phyloP scores from a whole-genome alignment of 2,888 invertebrate genomes.

The Ormyrus rosae region DNA sequence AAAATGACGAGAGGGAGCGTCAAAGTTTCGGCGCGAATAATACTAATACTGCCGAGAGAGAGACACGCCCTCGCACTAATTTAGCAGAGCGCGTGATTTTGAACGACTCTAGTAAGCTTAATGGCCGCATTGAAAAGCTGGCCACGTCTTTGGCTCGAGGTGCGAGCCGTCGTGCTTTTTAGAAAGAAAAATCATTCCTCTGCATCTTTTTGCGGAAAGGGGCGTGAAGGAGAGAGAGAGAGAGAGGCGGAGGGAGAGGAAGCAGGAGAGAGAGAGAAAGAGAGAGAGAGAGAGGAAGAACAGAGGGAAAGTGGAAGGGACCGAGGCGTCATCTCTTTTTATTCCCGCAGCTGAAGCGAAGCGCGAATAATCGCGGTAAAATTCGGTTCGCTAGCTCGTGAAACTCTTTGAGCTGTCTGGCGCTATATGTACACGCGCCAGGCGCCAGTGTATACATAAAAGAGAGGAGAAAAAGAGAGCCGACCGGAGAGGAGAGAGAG shows the following conservation, averaged over 20 bases:
- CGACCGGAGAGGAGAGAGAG: no score
- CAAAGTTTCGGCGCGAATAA: no score
- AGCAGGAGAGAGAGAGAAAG: no score
- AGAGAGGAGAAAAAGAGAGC: background rate
- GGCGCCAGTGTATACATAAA: slow-evolving; percentile 11
- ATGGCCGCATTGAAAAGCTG: no score
- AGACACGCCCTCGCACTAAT: background rate
- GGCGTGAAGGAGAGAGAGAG: background rate
- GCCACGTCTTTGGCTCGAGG: no score
- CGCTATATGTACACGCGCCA: background rate
- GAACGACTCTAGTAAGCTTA: background rate
- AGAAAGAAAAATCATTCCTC: background rate
- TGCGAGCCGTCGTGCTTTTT: no score
- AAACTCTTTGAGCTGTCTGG: slow-evolving; percentile 51
- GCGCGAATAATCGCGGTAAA: slow-evolving; percentile 49
- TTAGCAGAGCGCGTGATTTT: background rate
- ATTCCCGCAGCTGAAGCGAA: slow-evolving; percentile 36
- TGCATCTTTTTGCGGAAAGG: background rate
- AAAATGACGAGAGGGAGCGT: no score
- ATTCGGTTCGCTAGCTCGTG: slow-evolving; percentile 57
- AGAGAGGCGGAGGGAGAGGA: no score
- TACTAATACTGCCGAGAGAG: no score
- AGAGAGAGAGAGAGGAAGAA: no score
- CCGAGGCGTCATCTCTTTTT: slow-evolving; percentile 29
- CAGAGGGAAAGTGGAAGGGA: background rate